A percentile compares a stretch with the other conserved stretches of the same genome.
phyloP scores from a whole-genome alignment of 2,113 vertebrate species.

The Polypterus bichir region DNA sequence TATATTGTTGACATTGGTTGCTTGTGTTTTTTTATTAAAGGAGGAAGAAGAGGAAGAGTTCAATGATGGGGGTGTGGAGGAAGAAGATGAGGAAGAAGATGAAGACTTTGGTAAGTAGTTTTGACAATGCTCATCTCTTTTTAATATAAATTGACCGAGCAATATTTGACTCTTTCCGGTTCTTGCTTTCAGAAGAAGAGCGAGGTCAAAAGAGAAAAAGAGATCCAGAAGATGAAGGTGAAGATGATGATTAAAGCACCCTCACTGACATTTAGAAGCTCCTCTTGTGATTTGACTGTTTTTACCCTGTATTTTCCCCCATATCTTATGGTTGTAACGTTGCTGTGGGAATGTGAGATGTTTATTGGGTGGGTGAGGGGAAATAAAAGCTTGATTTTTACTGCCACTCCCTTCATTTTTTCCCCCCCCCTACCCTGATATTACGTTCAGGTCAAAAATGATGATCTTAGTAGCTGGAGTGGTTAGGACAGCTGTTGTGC shows the following conservation, averaged over 20 bases:
- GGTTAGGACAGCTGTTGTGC: conserved; percentile 40
- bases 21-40: conserved; percentile 29
- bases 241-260: conserved; percentile 74
- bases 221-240: conserved; percentile 84
- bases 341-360: conserved; percentile 70
- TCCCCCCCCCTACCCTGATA: conserved; percentile 23
- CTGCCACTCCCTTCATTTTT: conserved; percentile 36
- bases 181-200: conserved; percentile 53
- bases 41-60: conserved; percentile 72
- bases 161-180: background rate
- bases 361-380: conserved; percentile 50
- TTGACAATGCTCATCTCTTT: background rate
- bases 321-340: conserved; percentile 56
- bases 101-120: conserved; percentile 27
- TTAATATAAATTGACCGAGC: background rate
- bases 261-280: conserved; percentile 39
- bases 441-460: conserved; percentile 26
- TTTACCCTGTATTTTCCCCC: conserved; percentile 58
- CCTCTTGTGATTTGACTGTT: conserved; percentile 83
- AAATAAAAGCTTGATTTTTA: conserved; percentile 56
- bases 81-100: conserved; percentile 69
- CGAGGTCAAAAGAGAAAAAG: conserved; percentile 90
- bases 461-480: conserved; percentile 29
- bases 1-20: no score
- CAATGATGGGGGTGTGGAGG: conserved; percentile 66